Percentiles rank a stretch among this genome's conserved stretches.
Evolutionary conservation across 1,140 invertebrate species (phyloP).

Genomic region (Camponotus pennsylvanicus): DNA sequence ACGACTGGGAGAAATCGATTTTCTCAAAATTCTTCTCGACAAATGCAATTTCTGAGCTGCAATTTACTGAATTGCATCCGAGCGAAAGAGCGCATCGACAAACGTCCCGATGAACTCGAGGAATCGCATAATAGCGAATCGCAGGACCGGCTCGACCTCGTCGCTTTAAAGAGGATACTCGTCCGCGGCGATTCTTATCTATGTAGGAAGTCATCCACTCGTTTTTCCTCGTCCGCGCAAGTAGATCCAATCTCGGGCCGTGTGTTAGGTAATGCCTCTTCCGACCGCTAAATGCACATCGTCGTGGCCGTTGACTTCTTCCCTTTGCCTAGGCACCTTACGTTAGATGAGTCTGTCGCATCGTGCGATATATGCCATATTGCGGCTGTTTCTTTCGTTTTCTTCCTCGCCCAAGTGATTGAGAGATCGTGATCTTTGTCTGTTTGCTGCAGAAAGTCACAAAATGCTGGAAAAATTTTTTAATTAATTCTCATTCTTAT

Average conservation of each 20-base stretch:
- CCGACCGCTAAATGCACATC: constrained; percentile 71
- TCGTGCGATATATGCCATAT: constrained; percentile 32
- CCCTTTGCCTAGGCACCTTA: constrained; percentile 46
- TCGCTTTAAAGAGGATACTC: constrained; percentile 74
- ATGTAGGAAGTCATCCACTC: constrained; percentile 75
- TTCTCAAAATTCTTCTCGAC: constrained; percentile 13
- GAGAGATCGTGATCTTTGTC: constrained; percentile 2
- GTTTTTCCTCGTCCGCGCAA: constrained; percentile 68
- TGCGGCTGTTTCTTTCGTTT: constrained; percentile 51
- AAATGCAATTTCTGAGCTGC: background rate
- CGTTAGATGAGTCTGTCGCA: constrained; percentile 40
- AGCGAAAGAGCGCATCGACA: constrained; percentile 64
- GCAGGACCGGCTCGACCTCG: constrained; percentile 68
- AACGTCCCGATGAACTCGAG: constrained; percentile 71
- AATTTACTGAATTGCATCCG: background rate
- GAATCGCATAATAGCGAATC: constrained; percentile 69
- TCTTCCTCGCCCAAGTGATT: constrained; percentile 53
- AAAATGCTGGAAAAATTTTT: background rate
- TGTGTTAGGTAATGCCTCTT: constrained; percentile 71
- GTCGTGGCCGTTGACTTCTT: constrained; percentile 72
- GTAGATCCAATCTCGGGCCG: constrained; percentile 69
- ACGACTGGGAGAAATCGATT: background rate
- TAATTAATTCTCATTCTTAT: background rate
- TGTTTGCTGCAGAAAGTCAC: background rate
- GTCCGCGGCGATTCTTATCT: constrained; percentile 75